Evolutionary conservation across 2,888 invertebrate species (phyloP).

Genomic region (Thecophora atra): DNA sequence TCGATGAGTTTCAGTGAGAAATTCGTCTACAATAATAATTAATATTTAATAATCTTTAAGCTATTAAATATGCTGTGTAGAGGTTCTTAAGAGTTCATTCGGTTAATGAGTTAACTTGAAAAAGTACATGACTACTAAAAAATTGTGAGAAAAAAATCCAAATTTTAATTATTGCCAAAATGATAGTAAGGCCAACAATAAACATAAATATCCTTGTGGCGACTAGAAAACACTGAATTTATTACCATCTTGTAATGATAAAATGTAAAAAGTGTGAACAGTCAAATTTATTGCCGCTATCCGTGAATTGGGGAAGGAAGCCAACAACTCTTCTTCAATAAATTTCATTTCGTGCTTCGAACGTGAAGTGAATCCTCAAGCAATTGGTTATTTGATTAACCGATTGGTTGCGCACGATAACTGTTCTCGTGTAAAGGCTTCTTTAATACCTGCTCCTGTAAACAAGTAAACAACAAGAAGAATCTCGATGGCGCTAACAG

Average conservation of each 20-base stretch:
- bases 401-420: not conserved
- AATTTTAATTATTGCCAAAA: no score
- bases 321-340: not conserved
- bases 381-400: not conserved
- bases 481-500: conserved; percentile 60
- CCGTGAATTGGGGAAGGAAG: not conserved
- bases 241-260: not conserved
- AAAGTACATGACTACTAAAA: no score
- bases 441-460: no score
- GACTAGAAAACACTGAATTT: conserved; percentile 1
- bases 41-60: not conserved
- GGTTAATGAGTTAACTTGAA: no score
- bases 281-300: not conserved
- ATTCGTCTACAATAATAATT: not conserved
- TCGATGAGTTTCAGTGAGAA: not conserved
- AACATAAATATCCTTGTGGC: not conserved
- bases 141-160: no score
- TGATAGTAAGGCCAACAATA: not conserved
- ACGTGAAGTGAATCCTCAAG: conserved; percentile 10
- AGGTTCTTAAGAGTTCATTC: no score
- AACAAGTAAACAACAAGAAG: conserved; percentile 4
- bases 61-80: no score
- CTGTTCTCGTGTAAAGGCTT: not conserved
- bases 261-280: conserved; percentile 4
- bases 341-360: conserved; percentile 19